Evolutionary conservation across 2,888 invertebrate species (phyloP).

Genomic region (Sabellastarte sp.): DNA sequence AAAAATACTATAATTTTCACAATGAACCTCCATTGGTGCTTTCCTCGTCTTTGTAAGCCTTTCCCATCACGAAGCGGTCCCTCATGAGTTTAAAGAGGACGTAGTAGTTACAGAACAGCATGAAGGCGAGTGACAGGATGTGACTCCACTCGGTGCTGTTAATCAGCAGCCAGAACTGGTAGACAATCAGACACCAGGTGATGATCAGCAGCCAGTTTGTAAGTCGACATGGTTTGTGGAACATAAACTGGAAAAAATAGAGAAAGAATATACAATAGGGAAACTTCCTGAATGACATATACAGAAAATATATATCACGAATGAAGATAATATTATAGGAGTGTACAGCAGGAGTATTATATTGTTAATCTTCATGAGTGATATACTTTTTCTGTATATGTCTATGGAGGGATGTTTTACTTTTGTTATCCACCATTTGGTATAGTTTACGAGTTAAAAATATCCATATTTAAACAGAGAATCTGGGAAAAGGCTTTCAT

Average conservation of each 20-base stretch:
- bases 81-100: slow-evolving; percentile 85
- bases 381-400: too few species aligned
- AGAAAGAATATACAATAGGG: background rate
- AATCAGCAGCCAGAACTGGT: slow-evolving; percentile 77
- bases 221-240: slow-evolving; percentile 79
- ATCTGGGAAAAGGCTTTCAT: too few species aligned
- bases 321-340: too few species aligned
- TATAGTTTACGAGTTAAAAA: too few species aligned
- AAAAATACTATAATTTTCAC: background rate
- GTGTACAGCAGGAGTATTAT: too few species aligned
- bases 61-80: slow-evolving; percentile 76
- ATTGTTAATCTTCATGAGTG: too few species aligned
- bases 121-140: slow-evolving; percentile 78
- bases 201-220: slow-evolving; percentile 74
- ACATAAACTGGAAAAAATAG: slow-evolving; percentile 71
- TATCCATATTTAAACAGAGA: too few species aligned
- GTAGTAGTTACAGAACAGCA: slow-evolving; percentile 87
- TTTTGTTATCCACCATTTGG: too few species aligned
- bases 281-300: too few species aligned
- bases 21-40: background rate
- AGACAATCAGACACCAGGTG: slow-evolving; percentile 65
- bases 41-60: slow-evolving; percentile 49
- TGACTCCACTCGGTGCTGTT: slow-evolving; percentile 88
- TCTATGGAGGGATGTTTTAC: too few species aligned
- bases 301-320: too few species aligned